Evolutionary conservation across 2,888 invertebrate species (phyloP).

Genomic region (Ophion ventricosus): DNA sequence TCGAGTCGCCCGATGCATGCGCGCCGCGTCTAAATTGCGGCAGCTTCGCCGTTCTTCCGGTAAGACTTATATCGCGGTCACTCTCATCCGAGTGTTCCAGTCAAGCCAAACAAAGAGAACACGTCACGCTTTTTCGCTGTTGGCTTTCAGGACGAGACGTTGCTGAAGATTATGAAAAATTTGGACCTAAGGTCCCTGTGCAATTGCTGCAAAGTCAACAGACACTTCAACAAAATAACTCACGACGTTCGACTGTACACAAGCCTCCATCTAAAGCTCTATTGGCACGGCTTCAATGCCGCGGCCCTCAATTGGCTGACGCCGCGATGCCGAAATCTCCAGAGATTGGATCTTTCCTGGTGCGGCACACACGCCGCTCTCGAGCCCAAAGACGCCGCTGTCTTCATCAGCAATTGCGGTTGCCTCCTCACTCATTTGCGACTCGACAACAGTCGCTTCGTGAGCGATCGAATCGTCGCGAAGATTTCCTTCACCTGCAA

Average conservation of each 20-base stretch:
- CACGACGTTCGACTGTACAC: slow-evolving; percentile 91
- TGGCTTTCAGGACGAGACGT: slow-evolving; percentile 90
- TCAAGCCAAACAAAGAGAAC: background rate
- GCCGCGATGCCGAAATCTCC: slow-evolving; percentile 88
- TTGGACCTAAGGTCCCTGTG: slow-evolving; percentile 92
- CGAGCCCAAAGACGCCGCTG: slow-evolving; percentile 83
- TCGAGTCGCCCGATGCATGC: too few species aligned
- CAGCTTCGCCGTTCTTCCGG: slow-evolving; percentile 80
- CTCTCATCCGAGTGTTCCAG: too few species aligned
- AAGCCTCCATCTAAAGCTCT: slow-evolving; percentile 92
- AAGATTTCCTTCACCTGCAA: slow-evolving; percentile 88
- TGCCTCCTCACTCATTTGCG: slow-evolving; percentile 90
- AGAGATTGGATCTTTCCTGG: slow-evolving; percentile 94
- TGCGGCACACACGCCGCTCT: slow-evolving; percentile 89
- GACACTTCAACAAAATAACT: slow-evolving; percentile 89
- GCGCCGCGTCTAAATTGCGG: slow-evolving; percentile 72
- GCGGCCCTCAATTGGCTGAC: slow-evolving; percentile 85
- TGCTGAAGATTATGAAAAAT: slow-evolving; percentile 91
- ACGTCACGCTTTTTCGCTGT: slow-evolving; percentile 7
- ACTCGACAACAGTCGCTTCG: slow-evolving; percentile 91
- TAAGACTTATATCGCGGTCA: too few species aligned
- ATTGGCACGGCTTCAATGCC: slow-evolving; percentile 90
- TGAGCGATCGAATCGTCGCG: slow-evolving; percentile 88
- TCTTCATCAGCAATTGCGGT: slow-evolving; percentile 85
- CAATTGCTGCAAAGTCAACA: slow-evolving; percentile 90